Conservation (phyloP, 2,888 invertebrate genomes). For the Steromphala cineraria region DNA sequence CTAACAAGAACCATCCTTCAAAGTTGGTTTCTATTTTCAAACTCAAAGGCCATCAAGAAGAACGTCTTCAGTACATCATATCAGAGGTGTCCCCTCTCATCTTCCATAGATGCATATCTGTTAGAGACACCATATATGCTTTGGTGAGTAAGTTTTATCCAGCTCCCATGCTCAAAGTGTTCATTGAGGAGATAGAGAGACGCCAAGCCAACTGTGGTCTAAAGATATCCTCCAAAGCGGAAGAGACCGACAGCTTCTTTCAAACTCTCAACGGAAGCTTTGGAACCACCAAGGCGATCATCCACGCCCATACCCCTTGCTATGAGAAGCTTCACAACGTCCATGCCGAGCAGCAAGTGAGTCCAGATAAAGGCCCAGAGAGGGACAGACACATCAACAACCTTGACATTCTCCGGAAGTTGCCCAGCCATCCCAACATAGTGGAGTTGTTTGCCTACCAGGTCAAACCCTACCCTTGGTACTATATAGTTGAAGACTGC, state of each 20-base stretch:
- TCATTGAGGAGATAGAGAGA: not conserved
- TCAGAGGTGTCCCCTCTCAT: not conserved
- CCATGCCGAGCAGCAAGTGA: not conserved
- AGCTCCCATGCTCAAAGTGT: not conserved
- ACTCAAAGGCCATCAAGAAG: not conserved
- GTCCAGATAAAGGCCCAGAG: not conserved
- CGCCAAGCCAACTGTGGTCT: not conserved
- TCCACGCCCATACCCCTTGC: not conserved
- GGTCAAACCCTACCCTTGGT: not conserved
- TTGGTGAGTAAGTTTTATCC: not conserved
- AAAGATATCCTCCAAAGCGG: not conserved
- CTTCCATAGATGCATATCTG: not conserved
- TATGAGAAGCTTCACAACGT: not conserved
- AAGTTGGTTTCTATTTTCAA: not conserved
- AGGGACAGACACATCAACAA: not conserved
- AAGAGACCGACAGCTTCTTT: not conserved
- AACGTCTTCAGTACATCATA: not conserved
- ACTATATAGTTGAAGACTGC: not conserved
- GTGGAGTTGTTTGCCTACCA: conserved; percentile 10
- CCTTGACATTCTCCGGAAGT: not conserved
- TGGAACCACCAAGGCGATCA: not conserved
- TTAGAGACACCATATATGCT: not conserved
- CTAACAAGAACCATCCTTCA: not conserved
- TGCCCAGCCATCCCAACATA: not conserved
- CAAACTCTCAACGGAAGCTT: not conserved